Percentiles rank a stretch among this genome's conserved stretches.
phyloP scores from a whole-genome alignment of 1,140 invertebrate species.

The Camponotus pennsylvanicus region DNA sequence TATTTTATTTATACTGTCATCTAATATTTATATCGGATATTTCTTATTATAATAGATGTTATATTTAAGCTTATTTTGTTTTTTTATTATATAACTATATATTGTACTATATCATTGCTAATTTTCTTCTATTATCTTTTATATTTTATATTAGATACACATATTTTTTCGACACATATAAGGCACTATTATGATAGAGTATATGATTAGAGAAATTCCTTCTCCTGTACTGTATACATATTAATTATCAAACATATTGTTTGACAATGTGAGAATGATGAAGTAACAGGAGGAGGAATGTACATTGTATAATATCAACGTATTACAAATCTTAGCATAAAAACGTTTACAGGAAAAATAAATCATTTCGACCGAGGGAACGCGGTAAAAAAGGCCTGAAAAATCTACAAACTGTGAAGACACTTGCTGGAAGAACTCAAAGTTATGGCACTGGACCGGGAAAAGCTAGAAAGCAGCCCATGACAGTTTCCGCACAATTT shows the following conservation, averaged over 20 bases:
- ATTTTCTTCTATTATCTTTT: conserved; percentile 53
- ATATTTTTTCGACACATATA: conserved; percentile 16
- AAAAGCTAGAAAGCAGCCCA: conserved; percentile 94
- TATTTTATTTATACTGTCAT: neutral
- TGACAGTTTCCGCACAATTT: conserved; percentile 97
- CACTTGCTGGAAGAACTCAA: conserved; percentile 91
- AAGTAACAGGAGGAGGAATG: conserved; percentile 63
- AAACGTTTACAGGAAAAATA: conserved; percentile 92
- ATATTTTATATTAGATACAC: conserved; percentile 61
- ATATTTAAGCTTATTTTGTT: conserved; percentile 33
- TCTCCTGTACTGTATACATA: conserved; percentile 62
- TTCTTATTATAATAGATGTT: conserved; percentile 9
- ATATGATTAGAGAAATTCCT: conserved; percentile 49
- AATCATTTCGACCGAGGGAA: conserved; percentile 94
- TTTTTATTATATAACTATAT: conserved; percentile 25
- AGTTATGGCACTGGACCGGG: conserved; percentile 87
- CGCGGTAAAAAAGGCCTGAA: conserved; percentile 93
- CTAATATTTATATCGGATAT: neutral
- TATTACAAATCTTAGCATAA: conserved; percentile 24
- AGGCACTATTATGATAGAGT: neutral
- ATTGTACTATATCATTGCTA: conserved; percentile 35
- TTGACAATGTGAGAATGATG: neutral
- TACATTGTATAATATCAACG: neutral
- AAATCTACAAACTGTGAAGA: conserved; percentile 96
- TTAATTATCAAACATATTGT: neutral